Evolutionary conservation across 2,888 invertebrate species (phyloP), one percentile per base, ranked within the genome.

Genomic region (Leucania comma): DNA sequence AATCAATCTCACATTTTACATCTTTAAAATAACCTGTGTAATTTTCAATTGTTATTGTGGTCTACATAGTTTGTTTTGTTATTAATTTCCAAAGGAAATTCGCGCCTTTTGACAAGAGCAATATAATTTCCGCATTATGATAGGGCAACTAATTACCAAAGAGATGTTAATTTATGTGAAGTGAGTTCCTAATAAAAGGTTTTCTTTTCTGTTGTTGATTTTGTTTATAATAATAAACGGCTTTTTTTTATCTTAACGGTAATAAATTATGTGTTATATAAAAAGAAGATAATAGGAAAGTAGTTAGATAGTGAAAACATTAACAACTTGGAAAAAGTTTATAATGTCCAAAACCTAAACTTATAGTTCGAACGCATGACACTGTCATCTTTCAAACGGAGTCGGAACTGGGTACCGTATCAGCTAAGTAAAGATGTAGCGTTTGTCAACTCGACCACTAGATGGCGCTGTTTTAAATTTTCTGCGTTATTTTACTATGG

Each of bases 331-430:
- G 0, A 20, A 42, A 42, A 42, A 42, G 42, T 20, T 6, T 17
- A 42, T 6, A 42, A 38, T 14, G 17, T 17, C 5, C 17, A 42
- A 17, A 42, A 20, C 1, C 4, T 42, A 6, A 38, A 38, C 38
- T 46, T 46, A 9, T 8, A 8, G 5, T 9, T 5, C n/a, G 14
- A 48, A 48, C 9, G 3, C 20, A 2, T n/a, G 14, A 48, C 56
- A 75, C 29, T 62, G 83, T 24, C 85, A 82, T 80, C 83, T 83
- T 0, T 59, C 24, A 22, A 26, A 17, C 9, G 26, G 0, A 32
- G 0, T 5, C 6, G 38, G 65, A 78, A 83, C 80, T 78, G 53
- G 2, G 29, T 54, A 42, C 12, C 3, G 24, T 42, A 29, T 4
- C 1, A 59, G 24, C 29, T 5, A 57, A 72, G 57, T 38, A 42